These are phyloP conservation scores for Ostrea denselamellosa DNA, from an alignment of 1,140 invertebrate species.

Conservation along the genomic window DNA sequence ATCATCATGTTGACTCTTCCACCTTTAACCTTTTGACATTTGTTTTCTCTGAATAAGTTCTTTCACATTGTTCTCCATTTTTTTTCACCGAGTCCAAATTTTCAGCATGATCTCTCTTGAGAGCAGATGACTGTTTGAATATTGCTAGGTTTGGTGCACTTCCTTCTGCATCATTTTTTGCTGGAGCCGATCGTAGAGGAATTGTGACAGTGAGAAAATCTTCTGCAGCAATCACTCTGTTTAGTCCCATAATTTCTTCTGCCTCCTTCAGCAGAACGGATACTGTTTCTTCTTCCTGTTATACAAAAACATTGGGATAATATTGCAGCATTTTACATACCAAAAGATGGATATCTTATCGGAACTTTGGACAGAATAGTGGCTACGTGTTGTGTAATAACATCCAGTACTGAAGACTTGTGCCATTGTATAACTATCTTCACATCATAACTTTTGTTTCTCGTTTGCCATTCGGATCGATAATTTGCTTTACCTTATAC, in stretches of 20 bases:
- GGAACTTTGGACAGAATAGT: too few species aligned
- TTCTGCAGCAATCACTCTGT: neutral
- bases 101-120: constrained; percentile 11
- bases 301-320: neutral
- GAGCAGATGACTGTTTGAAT: constrained; percentile 5
- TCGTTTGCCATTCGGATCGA: neutral
- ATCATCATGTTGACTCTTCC: neutral
- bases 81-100: neutral
- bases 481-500: neutral
- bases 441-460: too few species aligned
- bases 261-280: constrained; percentile 1
- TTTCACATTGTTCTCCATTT: neutral
- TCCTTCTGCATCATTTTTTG: neutral
- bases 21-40: constrained; percentile 16
- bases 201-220: constrained; percentile 7
- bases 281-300: neutral
- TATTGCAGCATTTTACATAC: neutral
- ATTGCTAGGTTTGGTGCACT: neutral
- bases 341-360: too few species aligned
- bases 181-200: neutral
- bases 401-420: too few species aligned
- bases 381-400: too few species aligned
- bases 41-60: neutral
- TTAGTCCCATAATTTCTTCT: neutral
- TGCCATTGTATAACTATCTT: too few species aligned